Evolutionary conservation across 1,140 invertebrate genomes (phyloP), one percentile per base, ranked within the genome.

Genomic region (Cyclargus thomasi): DNA sequence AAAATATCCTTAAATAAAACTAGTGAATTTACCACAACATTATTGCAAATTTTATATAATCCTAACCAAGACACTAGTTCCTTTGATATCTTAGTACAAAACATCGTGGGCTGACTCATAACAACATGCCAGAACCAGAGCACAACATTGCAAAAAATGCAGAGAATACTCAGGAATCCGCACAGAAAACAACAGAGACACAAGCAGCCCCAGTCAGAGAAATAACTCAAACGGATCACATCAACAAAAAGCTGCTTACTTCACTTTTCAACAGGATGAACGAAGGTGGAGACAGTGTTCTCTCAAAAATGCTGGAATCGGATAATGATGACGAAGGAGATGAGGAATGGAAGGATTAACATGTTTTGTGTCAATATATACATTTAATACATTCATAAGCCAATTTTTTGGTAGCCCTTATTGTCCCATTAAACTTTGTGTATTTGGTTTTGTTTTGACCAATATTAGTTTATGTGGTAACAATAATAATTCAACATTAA

Each of bases 191-290:
- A 47, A 2, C 11, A 47, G 76, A 71, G 67, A 62, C 63, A 47
- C 36, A 55, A 65, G 75, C 80, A 35, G 77, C 76, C 53, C 78
- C 81, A 20, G 67, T 67, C 2, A 71, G 91, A 22, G 93, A 94
- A 90, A 83, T 92, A 70, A 93, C 91, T 16, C 92, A 92, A 81
- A 94, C 93, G 1, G 93, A 94, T 80, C 91, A 91, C 65, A 73
- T 94, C 36, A 94, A 94, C 74, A 94, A 94, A 77, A 91, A 91
- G 67, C 81, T 94, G 47, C 83, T 94, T 21, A 90, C 91, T 59
- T 93, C 92, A 1, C 88, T 94, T 70, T 87, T 94, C 4, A 83
- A 93, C 66, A 83, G 91, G 64, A 91, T 94, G 79, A 93, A 93
- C 62, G 91, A 92, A 72, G 80, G 78, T n/a, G 80, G 75, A 53